Conservation (phyloP, 2,888 invertebrate species). For the Oeneis ivallda region DNA sequence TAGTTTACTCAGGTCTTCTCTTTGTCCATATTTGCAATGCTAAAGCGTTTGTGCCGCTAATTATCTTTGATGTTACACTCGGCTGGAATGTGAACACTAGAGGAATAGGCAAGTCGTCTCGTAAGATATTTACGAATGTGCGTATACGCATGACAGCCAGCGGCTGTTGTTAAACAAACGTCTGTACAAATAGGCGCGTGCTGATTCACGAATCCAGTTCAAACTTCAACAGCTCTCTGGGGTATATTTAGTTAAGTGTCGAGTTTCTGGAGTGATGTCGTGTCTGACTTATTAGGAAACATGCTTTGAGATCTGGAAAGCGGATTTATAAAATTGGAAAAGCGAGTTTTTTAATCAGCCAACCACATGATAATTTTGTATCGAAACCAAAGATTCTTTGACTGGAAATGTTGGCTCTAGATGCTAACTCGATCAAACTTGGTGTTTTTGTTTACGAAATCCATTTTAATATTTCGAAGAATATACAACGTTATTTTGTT, state of each 20-base stretch:
- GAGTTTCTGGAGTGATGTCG: constrained; percentile 32
- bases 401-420: neutral
- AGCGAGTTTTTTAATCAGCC: neutral
- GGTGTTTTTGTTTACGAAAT: neutral
- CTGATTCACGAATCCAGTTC: constrained; percentile 36
- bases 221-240: constrained; percentile 25
- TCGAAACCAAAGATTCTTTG: neutral
- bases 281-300: constrained; percentile 21
- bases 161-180: constrained; percentile 34
- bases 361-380: neutral
- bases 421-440: neutral
- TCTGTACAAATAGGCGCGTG: constrained; percentile 30
- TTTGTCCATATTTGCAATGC: constrained; percentile 23
- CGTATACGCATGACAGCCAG: constrained; percentile 30
- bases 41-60: constrained; percentile 26
- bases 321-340: constrained; percentile 14
- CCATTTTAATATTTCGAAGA: neutral
- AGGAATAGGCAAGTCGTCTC: constrained; percentile 25
- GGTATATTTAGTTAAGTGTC: constrained; percentile 37
- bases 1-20: constrained; percentile 9
- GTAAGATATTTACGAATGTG: constrained; percentile 29
- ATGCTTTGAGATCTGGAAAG: constrained; percentile 4
- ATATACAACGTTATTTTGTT: too few relatives aligned
- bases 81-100: constrained; percentile 26
- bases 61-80: constrained; percentile 26